Base-by-base conservation (phyloP, 2,113 vertebrate genomes). In the Echinops telfairi region DNA sequence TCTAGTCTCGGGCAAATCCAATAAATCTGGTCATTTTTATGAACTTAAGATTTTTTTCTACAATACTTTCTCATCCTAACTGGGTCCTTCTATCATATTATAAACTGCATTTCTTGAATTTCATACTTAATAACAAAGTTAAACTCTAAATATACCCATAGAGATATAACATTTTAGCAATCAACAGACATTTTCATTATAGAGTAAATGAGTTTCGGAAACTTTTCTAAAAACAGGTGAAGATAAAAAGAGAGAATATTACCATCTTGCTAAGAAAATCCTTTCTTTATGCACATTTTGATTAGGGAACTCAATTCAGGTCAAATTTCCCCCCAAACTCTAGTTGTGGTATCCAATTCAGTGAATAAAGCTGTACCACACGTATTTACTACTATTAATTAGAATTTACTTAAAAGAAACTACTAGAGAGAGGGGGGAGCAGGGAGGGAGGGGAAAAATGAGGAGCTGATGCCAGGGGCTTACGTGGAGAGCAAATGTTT, bases 151-250 rank as follows among this genome's bases (percentile, higher is more conserved):
- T 73, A 73, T 53, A 27, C 77, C 25, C 27, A 78, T 1, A 60
- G 25, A 94, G 27, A 31, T 20, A 79, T 47, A 95, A 40, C 11
- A 81, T 79, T 94, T 90, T 95, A 91, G 73, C 27, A 95, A 92
- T 78, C 89, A 82, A 88, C 27, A 91, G 88, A 79, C 40, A 88
- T 14, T 92, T 53, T 95, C 64, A 85, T 58, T 71, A 90, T 36
- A 64, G 43, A 66, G 80, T 40, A 92, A 89, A 75, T 43, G n/a
- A 70, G 15, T 47, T 77, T 82, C 73, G 66, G 47, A 60, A 93
- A 76, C n/a, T 75, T 62, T 82, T 73, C 58, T 38, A 90, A 87
- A 53, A 87, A 57, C 5, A 87, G 29, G 68, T 82, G 31, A 93
- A 36, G 47, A 93, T 47, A 93, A 77, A 53, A 83, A 90, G 53